These are phyloP conservation scores for Stratiolaelaps scimitus DNA, from an alignment of 1,140 invertebrate species.

Conservation along the genomic window DNA sequence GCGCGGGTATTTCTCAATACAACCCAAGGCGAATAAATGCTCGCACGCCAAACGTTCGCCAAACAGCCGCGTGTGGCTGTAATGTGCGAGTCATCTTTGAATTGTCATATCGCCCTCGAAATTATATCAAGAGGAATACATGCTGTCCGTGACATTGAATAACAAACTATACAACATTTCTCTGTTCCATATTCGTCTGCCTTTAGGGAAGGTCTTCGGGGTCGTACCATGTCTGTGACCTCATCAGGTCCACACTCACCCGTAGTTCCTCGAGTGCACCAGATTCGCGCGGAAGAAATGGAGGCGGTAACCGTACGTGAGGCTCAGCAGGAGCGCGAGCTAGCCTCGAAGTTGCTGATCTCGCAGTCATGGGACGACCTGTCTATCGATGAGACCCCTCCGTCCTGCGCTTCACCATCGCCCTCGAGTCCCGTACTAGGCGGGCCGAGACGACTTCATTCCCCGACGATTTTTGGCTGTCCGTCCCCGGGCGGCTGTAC, in stretches of 20 bases:
- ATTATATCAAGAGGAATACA: too few species aligned
- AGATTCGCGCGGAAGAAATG: constrained; percentile 27
- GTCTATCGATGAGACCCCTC: background rate
- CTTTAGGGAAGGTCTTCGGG: constrained; percentile 9
- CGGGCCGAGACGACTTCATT: constrained; percentile 12
- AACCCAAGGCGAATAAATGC: too few species aligned
- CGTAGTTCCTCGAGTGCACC: constrained; percentile 17
- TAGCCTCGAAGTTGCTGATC: constrained; percentile 16
- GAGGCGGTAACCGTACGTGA: constrained; percentile 11
- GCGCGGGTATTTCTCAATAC: too few species aligned
- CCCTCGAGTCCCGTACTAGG: constrained; percentile 8
- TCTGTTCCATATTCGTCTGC: too few species aligned
- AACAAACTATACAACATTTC: too few species aligned
- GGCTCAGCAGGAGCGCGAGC: constrained; percentile 22
- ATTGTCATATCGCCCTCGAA: too few species aligned
- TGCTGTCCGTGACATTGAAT: too few species aligned
- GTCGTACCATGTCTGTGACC: constrained; percentile 22
- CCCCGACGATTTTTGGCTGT: constrained; percentile 5
- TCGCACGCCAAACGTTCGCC: too few species aligned
- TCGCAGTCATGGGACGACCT: constrained; percentile 24
- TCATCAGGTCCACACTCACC: constrained; percentile 7
- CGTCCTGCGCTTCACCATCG: background rate
- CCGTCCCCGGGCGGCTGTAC: background rate
- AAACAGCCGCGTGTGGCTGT: too few species aligned
- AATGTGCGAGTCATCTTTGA: too few species aligned